A percentile compares a stretch with the other conserved stretches of the same genome.
Evolutionary conservation across 1,140 invertebrate genomes (phyloP).

Genomic region (Lepidostoma basale): DNA sequence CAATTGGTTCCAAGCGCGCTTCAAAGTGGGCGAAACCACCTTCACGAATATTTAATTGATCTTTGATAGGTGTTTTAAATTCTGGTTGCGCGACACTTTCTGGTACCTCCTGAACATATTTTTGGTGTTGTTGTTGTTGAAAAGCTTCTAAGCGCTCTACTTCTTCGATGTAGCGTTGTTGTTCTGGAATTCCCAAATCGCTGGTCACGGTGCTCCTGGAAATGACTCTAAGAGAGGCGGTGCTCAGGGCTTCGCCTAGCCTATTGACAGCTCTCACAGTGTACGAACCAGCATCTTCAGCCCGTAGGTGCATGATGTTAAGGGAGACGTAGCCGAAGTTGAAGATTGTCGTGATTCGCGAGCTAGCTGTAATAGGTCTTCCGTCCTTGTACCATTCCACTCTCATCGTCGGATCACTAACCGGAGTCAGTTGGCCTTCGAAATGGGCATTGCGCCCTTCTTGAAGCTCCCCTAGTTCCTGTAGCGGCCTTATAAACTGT

Average conservation of each 20-base stretch:
- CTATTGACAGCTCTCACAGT: constrained; percentile 88
- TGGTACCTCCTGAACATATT: constrained; percentile 76
- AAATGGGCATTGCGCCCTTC: constrained; percentile 94
- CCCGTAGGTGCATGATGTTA: constrained; percentile 95
- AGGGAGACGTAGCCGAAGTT: constrained; percentile 98
- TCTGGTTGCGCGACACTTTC: constrained; percentile 82
- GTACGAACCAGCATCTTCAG: constrained; percentile 91
- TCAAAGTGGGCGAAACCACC: constrained; percentile 96
- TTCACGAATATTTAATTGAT: constrained; percentile 87
- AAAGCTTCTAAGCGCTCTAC: constrained; percentile 93
- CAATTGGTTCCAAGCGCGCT: constrained; percentile 90
- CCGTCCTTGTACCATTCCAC: constrained; percentile 99
- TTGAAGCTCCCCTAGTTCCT: constrained; percentile 84
- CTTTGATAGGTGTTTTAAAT: constrained; percentile 92
- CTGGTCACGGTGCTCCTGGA: constrained; percentile 79
- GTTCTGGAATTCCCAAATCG: constrained; percentile 89
- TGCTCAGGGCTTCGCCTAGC: constrained; percentile 83
- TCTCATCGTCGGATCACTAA: constrained; percentile 96
- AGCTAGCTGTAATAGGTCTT: constrained; percentile 89
- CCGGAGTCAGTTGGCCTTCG: constrained; percentile 91
- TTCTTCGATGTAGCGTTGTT: constrained; percentile 91
- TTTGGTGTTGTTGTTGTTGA: constrained; percentile 77
- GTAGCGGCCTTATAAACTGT: constrained; percentile 87
- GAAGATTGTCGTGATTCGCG: constrained; percentile 93
- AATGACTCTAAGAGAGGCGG: constrained; percentile 77